Evolutionary conservation across 2,888 invertebrate species (phyloP), one percentile per base, ranked within the genome.

Genomic region (Xanthorhoe spadicearia): DNA sequence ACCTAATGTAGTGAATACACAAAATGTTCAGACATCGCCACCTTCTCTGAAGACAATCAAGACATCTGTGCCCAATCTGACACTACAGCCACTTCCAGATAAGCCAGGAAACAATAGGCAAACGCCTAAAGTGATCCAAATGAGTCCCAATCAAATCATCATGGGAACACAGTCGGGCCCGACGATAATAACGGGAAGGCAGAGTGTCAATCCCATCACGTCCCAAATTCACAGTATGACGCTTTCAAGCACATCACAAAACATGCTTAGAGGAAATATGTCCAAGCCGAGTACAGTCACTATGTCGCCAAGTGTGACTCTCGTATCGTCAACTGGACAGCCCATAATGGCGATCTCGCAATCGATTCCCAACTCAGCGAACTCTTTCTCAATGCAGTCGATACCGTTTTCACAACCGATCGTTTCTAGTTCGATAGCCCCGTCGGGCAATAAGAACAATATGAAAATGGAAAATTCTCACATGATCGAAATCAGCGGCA

Each of bases 311-410:
- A 90, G 84, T 72, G 92, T 92, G 7, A 90, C 92, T n/a, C 83
- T 93, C 17, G 86, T 93, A 15, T 89, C 93, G 2, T 92, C 93
- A 8, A 88, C 80, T 28, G 92, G 93, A 23, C 93, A 92, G 70
- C 93, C 93, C n/a, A 76, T 93, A 53, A 93, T 92, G 92, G 92
- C 93, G 10, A 91, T 93, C 65, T 92, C 93, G 13, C 93, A 93
- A 69, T 88, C 93, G 2, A 75, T 91, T 52, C 92, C 92, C 5
- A 85, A 88, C 72, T 84, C 89, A 0, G 73, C 76, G 1, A 77
- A 87, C 48, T 84, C 92, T 35, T 92, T 89, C 73, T 85, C 91
- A 0, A 85, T 93, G 87, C 92, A 92, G 67, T 86, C 92, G 0
- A 88, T 93, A 76, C 92, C 93, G 8, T 71, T 93, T 60, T 88